Percentiles rank a stretch among this genome's conserved stretches.
Evolutionary conservation across 2,797 vertebrate genomes (phyloP).

Genomic region (Sternarchorhynchus goeldii): DNA sequence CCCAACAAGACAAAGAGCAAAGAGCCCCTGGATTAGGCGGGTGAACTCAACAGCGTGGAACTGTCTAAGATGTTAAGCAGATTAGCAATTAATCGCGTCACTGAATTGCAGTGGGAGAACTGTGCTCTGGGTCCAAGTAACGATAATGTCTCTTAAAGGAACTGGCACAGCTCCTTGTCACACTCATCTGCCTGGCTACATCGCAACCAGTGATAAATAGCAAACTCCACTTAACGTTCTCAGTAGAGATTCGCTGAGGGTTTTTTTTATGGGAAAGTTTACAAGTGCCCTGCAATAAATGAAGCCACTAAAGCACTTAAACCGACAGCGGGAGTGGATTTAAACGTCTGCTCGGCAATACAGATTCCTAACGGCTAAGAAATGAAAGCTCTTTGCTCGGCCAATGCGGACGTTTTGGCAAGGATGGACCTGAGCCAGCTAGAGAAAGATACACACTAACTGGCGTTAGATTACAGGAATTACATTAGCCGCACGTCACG

Average conservation of each 20-base stretch:
- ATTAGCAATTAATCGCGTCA: conserved; percentile 67
- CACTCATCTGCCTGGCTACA: conserved; percentile 68
- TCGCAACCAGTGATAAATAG: conserved; percentile 72
- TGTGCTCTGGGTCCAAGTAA: conserved; percentile 59
- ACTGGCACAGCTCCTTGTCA: conserved; percentile 53
- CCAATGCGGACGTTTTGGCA: conserved; percentile 54
- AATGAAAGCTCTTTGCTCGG: conserved; percentile 50
- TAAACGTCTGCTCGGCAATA: conserved; percentile 69
- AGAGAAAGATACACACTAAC: conserved; percentile 55
- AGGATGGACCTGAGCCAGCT: conserved; percentile 57
- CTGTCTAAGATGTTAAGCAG: conserved; percentile 61
- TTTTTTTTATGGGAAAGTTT: conserved; percentile 74
- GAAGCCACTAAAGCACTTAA: conserved; percentile 78
- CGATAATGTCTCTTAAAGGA: conserved; percentile 62
- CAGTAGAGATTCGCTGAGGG: conserved; percentile 60
- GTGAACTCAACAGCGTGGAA: conserved; percentile 46
- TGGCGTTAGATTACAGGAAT: conserved; percentile 55
- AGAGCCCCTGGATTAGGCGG: conserved; percentile 36
- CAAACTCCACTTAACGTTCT: conserved; percentile 79
- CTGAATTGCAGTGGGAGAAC: conserved; percentile 62
- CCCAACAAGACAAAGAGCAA: conserved; percentile 47
- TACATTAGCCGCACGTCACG: conserved; percentile 50
- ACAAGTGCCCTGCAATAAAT: conserved; percentile 78
- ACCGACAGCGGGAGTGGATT: conserved; percentile 77
- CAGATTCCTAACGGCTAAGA: conserved; percentile 59